These are phyloP conservation scores for Eurosta solidaginis DNA, from an alignment of 1,140 invertebrate species.

Conservation along the genomic window DNA sequence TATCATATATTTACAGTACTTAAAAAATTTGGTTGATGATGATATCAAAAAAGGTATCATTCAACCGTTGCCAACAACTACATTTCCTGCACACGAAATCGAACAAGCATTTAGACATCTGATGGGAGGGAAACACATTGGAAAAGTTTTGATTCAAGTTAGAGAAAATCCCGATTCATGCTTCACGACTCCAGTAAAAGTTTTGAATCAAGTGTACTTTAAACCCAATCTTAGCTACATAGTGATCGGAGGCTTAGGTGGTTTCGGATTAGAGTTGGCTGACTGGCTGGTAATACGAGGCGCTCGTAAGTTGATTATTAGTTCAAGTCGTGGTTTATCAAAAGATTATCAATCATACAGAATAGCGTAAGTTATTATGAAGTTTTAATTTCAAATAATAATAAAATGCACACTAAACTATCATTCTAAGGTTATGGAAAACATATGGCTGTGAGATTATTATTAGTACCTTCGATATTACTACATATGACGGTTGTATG, in stretches of 20 bases:
- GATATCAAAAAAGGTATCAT: slow-evolving; percentile 65
- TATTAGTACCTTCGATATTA: slow-evolving; percentile 70
- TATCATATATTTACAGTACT: slow-evolving; percentile 33
- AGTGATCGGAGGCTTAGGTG: slow-evolving; percentile 79
- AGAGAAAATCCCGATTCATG: slow-evolving; percentile 50
- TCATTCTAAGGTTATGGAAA: slow-evolving; percentile 65
- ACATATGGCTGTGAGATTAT: slow-evolving; percentile 67
- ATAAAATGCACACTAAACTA: neutral
- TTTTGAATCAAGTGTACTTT: slow-evolving; percentile 60
- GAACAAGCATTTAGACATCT: slow-evolving; percentile 76
- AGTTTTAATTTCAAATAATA: neutral
- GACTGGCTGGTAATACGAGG: slow-evolving; percentile 86
- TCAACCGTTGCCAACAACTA: slow-evolving; percentile 66
- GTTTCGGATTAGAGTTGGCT: slow-evolving; percentile 88
- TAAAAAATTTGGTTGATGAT: slow-evolving; percentile 49
- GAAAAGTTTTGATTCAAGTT: slow-evolving; percentile 70
- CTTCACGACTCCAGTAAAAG: slow-evolving; percentile 47
- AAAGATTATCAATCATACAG: slow-evolving; percentile 79
- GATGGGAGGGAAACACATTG: slow-evolving; percentile 85
- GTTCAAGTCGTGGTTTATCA: slow-evolving; percentile 75
- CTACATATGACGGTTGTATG: slow-evolving; percentile 66
- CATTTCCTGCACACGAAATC: slow-evolving; percentile 67
- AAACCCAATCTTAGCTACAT: slow-evolving; percentile 62
- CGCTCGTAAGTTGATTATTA: slow-evolving; percentile 77
- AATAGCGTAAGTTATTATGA: slow-evolving; percentile 68